Base-by-base conservation (phyloP, 2,113 vertebrate species). In the Entelurus aequoreus region DNA sequence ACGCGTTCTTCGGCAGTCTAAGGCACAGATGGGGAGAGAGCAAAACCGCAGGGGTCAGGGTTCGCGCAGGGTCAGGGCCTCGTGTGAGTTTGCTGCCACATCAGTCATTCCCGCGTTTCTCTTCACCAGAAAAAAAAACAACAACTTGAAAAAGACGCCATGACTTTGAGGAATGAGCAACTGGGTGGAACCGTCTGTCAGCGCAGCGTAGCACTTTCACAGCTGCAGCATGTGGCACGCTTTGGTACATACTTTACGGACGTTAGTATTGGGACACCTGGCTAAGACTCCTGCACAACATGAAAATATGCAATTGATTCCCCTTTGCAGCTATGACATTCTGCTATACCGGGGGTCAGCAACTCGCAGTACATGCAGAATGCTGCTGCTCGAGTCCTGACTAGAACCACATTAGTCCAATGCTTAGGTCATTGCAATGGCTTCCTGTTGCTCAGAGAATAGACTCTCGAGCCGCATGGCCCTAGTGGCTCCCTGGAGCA, bases 1-100 rank as follows among this genome's bases (percentile, higher is more conserved):
- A 94, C 65, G 0, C 90, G 90, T 80, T 97, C 94, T 0, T 96
- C 95, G 1, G 95, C 93, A 28, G 92, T 94, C 96, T 99, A 90
- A 55, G 78, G 79, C 80, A 83, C 85, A 90, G 84, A 88, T 78
- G 83, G 84, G 62, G 68, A 55, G 64, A 14, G 68, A 67, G 70
- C 59, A 77, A 28, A 81, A 80, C 82, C 75, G 62, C 71, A 80
- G 83, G 79, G 86, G 80, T 84, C 74, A 87, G 78, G 75, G 85
- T 81, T 87, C 83, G 81, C 0, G 62, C 47, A 42, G 72, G 84
- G 88, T 87, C 85, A 79, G 19, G 68, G 82, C 71, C 76, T 69
- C 75, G 54, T 76, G 71, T 63, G 72, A 79, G 68, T 69, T 54
- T 65, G 69, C 80, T 67, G 75, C 78, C 80, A 82, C 80, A 88